Evolutionary conservation across 2,797 vertebrate genomes (phyloP).

Genomic region (Tapera naevia): DNA sequence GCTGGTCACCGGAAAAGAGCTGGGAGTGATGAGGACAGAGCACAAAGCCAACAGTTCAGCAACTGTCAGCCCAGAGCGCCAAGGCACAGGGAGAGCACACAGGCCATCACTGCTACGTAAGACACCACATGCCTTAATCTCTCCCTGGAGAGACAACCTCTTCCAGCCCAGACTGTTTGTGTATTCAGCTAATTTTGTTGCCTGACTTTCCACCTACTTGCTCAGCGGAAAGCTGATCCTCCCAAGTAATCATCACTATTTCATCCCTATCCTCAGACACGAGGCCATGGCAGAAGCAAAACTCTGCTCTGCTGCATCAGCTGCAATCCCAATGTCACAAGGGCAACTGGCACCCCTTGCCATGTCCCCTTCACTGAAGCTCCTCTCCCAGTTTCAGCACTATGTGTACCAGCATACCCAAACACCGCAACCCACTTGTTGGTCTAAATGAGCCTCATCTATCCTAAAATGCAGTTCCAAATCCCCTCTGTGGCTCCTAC

Average conservation of each 20-base stretch:
- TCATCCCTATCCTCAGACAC: not conserved
- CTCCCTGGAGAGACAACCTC: not conserved
- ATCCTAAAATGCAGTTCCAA: not conserved
- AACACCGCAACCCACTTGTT: not conserved
- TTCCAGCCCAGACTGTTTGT: slow-evolving; percentile 60
- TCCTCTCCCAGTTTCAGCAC: not conserved
- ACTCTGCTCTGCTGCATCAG: not conserved
- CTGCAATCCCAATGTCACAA: slow-evolving; percentile 24
- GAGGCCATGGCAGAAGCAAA: slow-evolving; percentile 16
- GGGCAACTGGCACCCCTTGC: slow-evolving; percentile 33
- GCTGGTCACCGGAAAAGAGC: slow-evolving; percentile 25
- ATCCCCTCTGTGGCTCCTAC: not conserved
- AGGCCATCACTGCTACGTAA: not conserved
- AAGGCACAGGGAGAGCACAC: not conserved
- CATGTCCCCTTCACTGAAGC: not conserved
- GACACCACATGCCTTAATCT: slow-evolving; percentile 48
- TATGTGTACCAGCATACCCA: not conserved
- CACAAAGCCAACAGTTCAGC: slow-evolving; percentile 40
- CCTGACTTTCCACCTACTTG: slow-evolving; percentile 66
- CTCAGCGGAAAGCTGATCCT: slow-evolving; percentile 54
- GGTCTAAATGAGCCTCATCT: not conserved
- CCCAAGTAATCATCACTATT: slow-evolving; percentile 63
- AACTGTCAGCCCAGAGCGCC: slow-evolving; percentile 27
- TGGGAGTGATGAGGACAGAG: slow-evolving; percentile 5
- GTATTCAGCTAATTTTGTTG: slow-evolving; percentile 67